Evolutionary conservation across 2,797 vertebrate species (phyloP).

Genomic region (Salmo trutta): DNA sequence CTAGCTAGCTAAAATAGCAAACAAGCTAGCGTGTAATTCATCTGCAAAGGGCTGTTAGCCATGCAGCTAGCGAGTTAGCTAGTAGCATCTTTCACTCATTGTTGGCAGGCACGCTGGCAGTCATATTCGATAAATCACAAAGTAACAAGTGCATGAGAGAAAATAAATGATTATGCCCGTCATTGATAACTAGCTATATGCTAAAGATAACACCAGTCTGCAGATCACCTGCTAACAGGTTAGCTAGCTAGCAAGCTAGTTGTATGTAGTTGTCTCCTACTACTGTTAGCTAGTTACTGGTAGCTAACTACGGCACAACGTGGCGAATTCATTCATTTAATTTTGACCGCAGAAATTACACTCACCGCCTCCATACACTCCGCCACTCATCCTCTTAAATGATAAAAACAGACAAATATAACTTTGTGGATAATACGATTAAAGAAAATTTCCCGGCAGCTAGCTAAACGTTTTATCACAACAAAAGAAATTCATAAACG

Average conservation of each 20-base stretch:
- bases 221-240: not conserved
- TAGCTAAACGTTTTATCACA: slow-evolving; percentile 59
- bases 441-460: slow-evolving; percentile 29
- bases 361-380: slow-evolving; percentile 97
- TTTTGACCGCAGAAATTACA: slow-evolving; percentile 25
- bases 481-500: slow-evolving; percentile 70
- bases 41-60: not conserved
- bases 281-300: too few species aligned
- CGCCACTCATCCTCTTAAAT: slow-evolving; percentile 86
- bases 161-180: not conserved
- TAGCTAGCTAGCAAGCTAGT: not conserved
- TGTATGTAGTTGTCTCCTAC: not conserved
- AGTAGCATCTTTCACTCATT: not conserved
- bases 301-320: slow-evolving; percentile 44
- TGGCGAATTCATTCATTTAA: slow-evolving; percentile 43
- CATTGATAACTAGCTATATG: not conserved
- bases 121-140: not conserved
- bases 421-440: slow-evolving; percentile 15
- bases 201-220: not conserved
- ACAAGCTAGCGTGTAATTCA: not conserved
- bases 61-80: not conserved
- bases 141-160: not conserved
- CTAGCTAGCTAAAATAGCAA: not conserved
- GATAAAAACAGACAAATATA: slow-evolving; percentile 12
- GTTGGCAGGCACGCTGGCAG: not conserved